These are phyloP conservation scores for Fabriciana adippe DNA, from an alignment of 2,888 invertebrate species.

Conservation along the genomic window DNA sequence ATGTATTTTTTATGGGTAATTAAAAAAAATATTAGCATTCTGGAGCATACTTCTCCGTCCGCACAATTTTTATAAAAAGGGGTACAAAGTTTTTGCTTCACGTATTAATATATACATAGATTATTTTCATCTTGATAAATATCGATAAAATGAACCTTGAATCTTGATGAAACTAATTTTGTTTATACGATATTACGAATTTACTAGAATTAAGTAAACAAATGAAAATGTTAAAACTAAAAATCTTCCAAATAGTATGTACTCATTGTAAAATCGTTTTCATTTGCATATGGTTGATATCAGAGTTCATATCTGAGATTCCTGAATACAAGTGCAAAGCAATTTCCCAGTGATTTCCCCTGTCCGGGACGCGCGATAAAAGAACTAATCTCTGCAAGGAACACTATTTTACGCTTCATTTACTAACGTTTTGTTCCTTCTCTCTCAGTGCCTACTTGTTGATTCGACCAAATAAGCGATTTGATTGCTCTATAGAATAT, in stretches of 20 bases:
- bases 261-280: constrained; percentile 1
- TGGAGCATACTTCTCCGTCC: too few relatives aligned
- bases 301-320: constrained; percentile 31
- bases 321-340: constrained; percentile 52
- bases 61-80: too few relatives aligned
- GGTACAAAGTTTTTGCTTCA: too few relatives aligned
- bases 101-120: too few relatives aligned
- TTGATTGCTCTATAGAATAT: constrained; percentile 8
- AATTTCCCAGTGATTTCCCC: constrained; percentile 75
- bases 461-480: constrained; percentile 13
- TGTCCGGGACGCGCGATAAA: constrained; percentile 59
- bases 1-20: too few relatives aligned
- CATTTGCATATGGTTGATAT: constrained; percentile 25
- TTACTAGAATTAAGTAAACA: not conserved
- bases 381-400: constrained; percentile 71
- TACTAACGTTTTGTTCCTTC: constrained; percentile 45
- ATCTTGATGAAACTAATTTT: too few relatives aligned
- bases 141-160: too few relatives aligned
- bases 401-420: constrained; percentile 74
- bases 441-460: constrained; percentile 26
- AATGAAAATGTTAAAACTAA: constrained; percentile 1
- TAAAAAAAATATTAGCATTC: too few relatives aligned
- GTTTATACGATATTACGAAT: too few relatives aligned
- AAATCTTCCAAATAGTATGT: not conserved
- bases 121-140: too few relatives aligned